These are phyloP conservation scores for Pammene aurita DNA, from an alignment of 2,888 invertebrate genomes.

Conservation along the genomic window DNA sequence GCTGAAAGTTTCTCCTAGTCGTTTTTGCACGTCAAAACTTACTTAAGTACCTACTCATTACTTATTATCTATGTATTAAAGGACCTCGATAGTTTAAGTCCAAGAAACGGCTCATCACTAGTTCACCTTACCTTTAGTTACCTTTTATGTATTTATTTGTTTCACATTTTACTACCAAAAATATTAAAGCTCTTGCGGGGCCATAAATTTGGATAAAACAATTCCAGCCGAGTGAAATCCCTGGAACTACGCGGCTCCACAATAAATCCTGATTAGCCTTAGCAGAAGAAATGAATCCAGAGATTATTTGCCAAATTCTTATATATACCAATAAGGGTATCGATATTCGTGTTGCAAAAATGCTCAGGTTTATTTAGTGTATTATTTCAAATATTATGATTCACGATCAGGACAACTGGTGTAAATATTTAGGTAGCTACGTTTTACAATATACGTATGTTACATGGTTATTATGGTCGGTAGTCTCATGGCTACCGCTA, in stretches of 20 bases:
- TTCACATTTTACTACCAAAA: slow-evolving; percentile 62
- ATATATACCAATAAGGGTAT: slow-evolving; percentile 50
- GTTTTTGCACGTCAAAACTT: too few species aligned
- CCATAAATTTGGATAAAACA: slow-evolving; percentile 78
- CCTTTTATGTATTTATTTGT: slow-evolving; percentile 53
- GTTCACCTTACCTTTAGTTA: too few species aligned
- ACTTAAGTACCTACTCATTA: too few species aligned
- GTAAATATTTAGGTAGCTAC: too few species aligned
- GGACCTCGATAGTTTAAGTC: too few species aligned
- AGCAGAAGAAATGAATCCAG: slow-evolving; percentile 63
- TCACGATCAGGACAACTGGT: neutral
- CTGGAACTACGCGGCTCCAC: slow-evolving; percentile 39
- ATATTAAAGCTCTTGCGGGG: slow-evolving; percentile 68
- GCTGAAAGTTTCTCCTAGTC: too few species aligned
- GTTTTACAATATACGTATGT: too few species aligned
- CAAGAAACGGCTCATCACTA: neutral
- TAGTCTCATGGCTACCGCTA: too few species aligned
- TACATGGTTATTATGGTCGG: too few species aligned
- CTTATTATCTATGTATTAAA: too few species aligned
- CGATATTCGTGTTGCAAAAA: slow-evolving; percentile 23
- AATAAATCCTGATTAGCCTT: slow-evolving; percentile 74
- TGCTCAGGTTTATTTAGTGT: slow-evolving; percentile 13
- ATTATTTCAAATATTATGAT: neutral
- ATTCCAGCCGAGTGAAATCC: slow-evolving; percentile 72
- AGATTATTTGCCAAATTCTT: slow-evolving; percentile 65